phyloP scores from a whole-genome alignment of 2,797 vertebrate species.

The Hephaestus fuliginosus region DNA sequence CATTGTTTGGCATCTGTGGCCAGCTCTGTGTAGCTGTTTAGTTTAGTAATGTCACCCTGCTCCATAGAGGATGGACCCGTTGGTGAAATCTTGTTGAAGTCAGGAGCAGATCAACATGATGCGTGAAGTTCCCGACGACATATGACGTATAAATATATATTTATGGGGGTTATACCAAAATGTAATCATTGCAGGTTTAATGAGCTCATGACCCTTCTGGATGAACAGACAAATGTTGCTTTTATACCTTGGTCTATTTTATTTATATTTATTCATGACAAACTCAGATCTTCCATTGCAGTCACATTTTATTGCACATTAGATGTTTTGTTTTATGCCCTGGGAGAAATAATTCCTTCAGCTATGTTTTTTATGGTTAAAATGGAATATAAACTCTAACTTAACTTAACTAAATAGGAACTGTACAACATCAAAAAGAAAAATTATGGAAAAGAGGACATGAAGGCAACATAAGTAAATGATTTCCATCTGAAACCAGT shows the following conservation, averaged over 20 bases:
- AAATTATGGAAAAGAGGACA: constrained; percentile 23
- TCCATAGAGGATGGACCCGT: not conserved
- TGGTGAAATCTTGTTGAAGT: not conserved
- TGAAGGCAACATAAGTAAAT: constrained; percentile 22
- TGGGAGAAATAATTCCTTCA: not conserved
- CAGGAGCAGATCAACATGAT: not conserved
- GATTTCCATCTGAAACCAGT: constrained; percentile 44
- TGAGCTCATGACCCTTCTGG: not conserved
- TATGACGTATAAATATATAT: too few species aligned
- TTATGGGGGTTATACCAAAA: too few species aligned
- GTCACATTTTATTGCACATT: not conserved
- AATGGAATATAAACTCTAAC: not conserved
- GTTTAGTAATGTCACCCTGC: not conserved
- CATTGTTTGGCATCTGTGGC: not conserved
- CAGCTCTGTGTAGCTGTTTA: not conserved
- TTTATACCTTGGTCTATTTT: too few species aligned
- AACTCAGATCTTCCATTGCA: not conserved
- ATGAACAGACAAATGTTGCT: too few species aligned
- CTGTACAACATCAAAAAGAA: constrained; percentile 8
- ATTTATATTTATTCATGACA: not conserved
- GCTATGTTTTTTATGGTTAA: not conserved
- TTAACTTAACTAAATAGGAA: constrained; percentile 14
- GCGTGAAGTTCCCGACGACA: not conserved
- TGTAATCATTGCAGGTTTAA: not conserved
- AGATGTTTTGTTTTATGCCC: not conserved